phyloP scores from a whole-genome alignment of 2,797 vertebrate genomes.

The Ctenosaura bakeri region DNA sequence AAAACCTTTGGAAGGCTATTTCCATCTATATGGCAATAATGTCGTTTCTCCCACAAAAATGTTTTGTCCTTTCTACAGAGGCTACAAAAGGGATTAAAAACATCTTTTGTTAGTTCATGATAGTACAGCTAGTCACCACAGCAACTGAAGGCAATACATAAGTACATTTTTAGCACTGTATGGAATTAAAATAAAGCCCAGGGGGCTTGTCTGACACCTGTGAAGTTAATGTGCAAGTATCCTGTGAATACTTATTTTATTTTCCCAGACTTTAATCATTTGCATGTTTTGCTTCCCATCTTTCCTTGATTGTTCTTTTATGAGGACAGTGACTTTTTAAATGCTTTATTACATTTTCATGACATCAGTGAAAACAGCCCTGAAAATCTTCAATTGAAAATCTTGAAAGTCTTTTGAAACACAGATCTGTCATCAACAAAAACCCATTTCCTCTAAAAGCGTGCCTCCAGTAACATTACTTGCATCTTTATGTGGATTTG shows the following conservation, averaged over 20 bases:
- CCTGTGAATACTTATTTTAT: not conserved
- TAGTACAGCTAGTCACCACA: not conserved
- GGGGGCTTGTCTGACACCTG: no score
- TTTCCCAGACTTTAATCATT: not conserved
- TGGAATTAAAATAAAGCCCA: not conserved
- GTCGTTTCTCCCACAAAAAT: slow-evolving; percentile 94
- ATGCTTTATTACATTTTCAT: not conserved
- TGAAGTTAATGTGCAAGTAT: not conserved
- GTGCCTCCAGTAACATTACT: not conserved
- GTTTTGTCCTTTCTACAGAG: slow-evolving; percentile 91
- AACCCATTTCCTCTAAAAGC: not conserved
- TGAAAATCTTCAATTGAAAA: not conserved
- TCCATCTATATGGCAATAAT: slow-evolving; percentile 85
- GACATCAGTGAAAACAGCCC: not conserved
- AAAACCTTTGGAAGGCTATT: slow-evolving; percentile 92
- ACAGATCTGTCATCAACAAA: not conserved
- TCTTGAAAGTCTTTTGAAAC: not conserved
- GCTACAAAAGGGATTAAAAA: slow-evolving; percentile 77
- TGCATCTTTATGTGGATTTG: not conserved
- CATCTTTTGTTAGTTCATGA: slow-evolving; percentile 39
- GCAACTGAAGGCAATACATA: not conserved
- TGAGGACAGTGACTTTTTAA: not conserved
- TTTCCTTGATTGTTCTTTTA: not conserved
- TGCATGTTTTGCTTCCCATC: not conserved
- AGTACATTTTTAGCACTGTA: not conserved